Conservation (phyloP, 1,140 invertebrate species). For the Campodea augens region DNA sequence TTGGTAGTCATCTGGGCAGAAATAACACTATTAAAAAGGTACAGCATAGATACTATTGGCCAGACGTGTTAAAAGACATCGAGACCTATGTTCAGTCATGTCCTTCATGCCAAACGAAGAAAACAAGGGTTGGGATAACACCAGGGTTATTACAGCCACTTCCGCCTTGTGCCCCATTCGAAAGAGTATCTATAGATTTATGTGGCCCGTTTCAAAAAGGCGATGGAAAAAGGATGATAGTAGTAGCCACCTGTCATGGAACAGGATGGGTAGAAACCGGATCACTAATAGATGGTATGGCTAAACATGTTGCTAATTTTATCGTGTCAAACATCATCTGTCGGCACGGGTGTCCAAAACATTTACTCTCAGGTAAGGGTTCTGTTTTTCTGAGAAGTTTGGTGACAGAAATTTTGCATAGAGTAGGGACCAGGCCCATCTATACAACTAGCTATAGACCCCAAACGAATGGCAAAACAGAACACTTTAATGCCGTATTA, state of each 20-base stretch:
- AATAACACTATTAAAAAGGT: conserved; percentile 6
- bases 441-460: conserved; percentile 9
- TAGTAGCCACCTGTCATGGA: conserved; percentile 16
- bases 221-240: conserved; percentile 14
- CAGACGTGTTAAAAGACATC: conserved; percentile 10
- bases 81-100: conserved; percentile 11
- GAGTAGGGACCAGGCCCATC: conserved; percentile 7
- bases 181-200: conserved; percentile 9
- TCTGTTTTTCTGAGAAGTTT: conserved; percentile 11
- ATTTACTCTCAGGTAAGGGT: conserved; percentile 15
- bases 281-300: conserved; percentile 15
- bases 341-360: conserved; percentile 13
- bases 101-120: conserved; percentile 10
- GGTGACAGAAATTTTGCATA: conserved; percentile 3
- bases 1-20: neutral
- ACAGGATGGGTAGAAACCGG: conserved; percentile 17
- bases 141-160: neutral
- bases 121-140: neutral
- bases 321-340: conserved; percentile 14
- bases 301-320: conserved; percentile 12
- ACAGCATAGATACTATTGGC: conserved; percentile 10
- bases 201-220: conserved; percentile 15
- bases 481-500: conserved; percentile 7
- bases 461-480: conserved; percentile 7
- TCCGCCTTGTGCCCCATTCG: neutral